Evolutionary conservation across 1,140 invertebrate genomes (phyloP).

Genomic region (Cepaea nemoralis): DNA sequence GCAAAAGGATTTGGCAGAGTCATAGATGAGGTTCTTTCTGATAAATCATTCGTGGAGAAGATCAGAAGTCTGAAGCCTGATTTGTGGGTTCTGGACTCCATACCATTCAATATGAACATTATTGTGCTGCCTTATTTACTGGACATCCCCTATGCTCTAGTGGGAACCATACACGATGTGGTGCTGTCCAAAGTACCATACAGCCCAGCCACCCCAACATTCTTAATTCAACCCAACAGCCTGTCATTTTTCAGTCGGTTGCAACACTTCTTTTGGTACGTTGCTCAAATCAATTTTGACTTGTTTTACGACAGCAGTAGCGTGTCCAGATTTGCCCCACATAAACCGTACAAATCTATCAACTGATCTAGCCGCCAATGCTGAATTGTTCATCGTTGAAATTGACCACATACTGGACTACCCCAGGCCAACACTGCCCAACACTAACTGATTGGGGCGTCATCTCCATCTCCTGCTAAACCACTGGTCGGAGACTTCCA

Average conservation of each 20-base stretch:
- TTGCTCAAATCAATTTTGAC: neutral
- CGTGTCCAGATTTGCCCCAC: conserved; percentile 22
- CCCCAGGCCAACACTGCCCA: conserved; percentile 45
- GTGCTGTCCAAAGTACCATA: conserved; percentile 21
- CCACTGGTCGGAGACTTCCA: conserved; percentile 32
- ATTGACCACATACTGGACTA: conserved; percentile 52
- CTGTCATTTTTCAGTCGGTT: conserved; percentile 38
- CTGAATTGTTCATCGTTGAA: conserved; percentile 47
- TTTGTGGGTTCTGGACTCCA: conserved; percentile 39
- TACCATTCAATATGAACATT: conserved; percentile 20
- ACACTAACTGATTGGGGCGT: conserved; percentile 54
- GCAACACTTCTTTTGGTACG: neutral
- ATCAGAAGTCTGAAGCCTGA: conserved; percentile 21
- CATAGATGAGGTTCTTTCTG: conserved; percentile 1
- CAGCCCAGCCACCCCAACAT: neutral
- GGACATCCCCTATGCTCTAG: conserved; percentile 38
- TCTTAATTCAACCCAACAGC: neutral
- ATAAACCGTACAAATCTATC: conserved; percentile 28
- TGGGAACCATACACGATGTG: conserved; percentile 19
- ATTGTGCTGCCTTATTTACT: conserved; percentile 40
- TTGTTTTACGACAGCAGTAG: neutral
- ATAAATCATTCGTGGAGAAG: neutral
- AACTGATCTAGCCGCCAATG: conserved; percentile 5
- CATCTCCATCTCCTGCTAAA: conserved; percentile 38
- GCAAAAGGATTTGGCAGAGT: neutral